Evolutionary conservation across 1,140 invertebrate genomes (phyloP).

Genomic region (Plodia interpunctella): DNA sequence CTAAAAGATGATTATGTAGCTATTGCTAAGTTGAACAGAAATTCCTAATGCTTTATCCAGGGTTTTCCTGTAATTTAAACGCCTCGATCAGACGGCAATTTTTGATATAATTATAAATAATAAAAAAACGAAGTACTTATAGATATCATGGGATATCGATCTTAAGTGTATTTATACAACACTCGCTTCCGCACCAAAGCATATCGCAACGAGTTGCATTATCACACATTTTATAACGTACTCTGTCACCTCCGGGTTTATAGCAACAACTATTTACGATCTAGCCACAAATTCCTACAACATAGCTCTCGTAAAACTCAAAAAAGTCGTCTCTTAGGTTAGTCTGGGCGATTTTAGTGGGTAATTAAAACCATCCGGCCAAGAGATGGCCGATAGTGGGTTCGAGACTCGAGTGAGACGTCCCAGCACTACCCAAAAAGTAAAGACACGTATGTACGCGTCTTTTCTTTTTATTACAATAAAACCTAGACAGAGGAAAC

Average conservation of each 20-base stretch:
- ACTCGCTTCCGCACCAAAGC: too few species aligned
- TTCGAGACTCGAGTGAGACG: constrained; percentile 59
- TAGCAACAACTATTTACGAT: background rate
- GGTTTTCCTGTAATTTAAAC: too few species aligned
- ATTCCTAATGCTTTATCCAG: too few species aligned
- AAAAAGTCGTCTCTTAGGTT: constrained; percentile 20
- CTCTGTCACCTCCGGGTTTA: background rate
- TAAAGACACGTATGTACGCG: background rate
- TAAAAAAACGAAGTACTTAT: too few species aligned
- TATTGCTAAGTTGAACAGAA: too few species aligned
- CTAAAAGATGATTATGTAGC: too few species aligned
- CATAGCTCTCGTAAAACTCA: constrained; percentile 2
- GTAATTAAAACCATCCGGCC: constrained; percentile 58
- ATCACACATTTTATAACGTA: background rate
- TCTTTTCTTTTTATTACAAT: background rate
- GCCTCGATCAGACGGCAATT: too few species aligned
- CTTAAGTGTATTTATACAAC: too few species aligned
- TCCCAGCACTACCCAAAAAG: constrained; percentile 28
- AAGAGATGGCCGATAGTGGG: constrained; percentile 52
- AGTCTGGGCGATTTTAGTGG: constrained; percentile 28
- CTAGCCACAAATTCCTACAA: constrained; percentile 3
- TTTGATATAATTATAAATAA: too few species aligned
- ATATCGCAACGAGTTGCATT: too few species aligned
- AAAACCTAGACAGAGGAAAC: too few species aligned
- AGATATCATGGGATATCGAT: too few species aligned